Evolutionary conservation across 2,797 vertebrate species (phyloP).

Genomic region (Oreortyx pictus): DNA sequence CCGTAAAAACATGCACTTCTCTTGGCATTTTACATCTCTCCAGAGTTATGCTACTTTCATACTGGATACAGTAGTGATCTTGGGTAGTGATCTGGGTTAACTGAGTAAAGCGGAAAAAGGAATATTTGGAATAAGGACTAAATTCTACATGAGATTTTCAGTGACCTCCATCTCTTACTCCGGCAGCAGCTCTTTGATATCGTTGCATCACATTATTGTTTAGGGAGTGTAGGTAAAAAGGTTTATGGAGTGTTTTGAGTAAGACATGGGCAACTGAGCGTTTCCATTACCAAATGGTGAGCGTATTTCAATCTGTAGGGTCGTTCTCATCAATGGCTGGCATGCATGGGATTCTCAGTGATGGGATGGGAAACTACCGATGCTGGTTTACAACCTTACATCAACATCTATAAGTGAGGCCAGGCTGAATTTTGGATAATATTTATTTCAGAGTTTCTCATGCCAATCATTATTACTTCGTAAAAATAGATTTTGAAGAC

Average conservation of each 20-base stretch:
- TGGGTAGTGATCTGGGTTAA: not conserved
- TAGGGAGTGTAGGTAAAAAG: not conserved
- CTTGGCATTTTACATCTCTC: not conserved
- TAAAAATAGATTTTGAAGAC: not conserved
- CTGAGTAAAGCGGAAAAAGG: not conserved
- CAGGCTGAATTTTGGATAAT: not conserved
- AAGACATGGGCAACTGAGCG: not conserved
- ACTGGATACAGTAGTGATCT: not conserved
- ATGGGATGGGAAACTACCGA: not conserved
- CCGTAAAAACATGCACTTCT: not conserved
- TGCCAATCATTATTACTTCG: not conserved
- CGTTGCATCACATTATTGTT: not conserved
- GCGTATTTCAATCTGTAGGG: not conserved
- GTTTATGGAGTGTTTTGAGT: not conserved
- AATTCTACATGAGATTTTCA: not conserved
- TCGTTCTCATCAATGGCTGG: not conserved
- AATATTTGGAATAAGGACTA: not conserved
- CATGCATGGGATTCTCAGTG: not conserved
- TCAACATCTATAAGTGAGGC: not conserved
- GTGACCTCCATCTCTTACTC: not conserved
- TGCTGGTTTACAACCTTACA: not conserved
- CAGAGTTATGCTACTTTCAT: rapidly evolving
- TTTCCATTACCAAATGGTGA: not conserved
- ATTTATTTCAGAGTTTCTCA: not conserved
- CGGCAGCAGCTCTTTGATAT: not conserved